These are phyloP conservation scores for Mustelus asterias DNA, from an alignment of 2,113 vertebrate species.

Conservation along the genomic window DNA sequence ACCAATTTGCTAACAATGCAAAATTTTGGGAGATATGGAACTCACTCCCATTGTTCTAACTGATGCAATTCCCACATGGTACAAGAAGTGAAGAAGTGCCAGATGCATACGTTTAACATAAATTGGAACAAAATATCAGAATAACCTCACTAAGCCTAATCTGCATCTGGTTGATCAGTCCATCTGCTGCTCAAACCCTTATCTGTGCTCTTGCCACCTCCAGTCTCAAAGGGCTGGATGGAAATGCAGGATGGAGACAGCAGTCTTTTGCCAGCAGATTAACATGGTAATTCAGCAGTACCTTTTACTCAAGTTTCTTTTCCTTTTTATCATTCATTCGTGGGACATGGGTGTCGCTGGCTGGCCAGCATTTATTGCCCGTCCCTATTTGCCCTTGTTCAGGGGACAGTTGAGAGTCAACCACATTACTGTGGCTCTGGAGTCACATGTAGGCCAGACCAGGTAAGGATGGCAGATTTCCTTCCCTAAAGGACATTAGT, in stretches of 20 bases:
- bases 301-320: not conserved
- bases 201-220: not conserved
- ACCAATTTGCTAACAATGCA: not conserved
- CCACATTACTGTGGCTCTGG: too few species aligned
- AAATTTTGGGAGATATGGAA: not conserved
- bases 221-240: not conserved
- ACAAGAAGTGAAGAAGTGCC: not conserved
- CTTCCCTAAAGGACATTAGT: too few species aligned
- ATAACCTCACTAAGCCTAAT: not conserved
- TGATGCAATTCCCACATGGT: not conserved
- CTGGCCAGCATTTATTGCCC: too few species aligned
- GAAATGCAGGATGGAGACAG: too few species aligned
- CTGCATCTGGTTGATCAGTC: not conserved
- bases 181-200: not conserved
- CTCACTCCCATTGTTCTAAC: not conserved
- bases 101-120: not conserved
- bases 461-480: too few species aligned
- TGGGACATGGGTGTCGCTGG: too few species aligned
- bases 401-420: too few species aligned
- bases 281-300: not conserved
- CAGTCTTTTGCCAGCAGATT: not conserved
- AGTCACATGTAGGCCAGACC: too few species aligned
- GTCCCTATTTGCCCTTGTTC: too few species aligned
- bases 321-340: too few species aligned
- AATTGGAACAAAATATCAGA: not conserved